Evolutionary conservation across 2,113 vertebrate species (phyloP).

Genomic region (Tricholaema leucomelas): DNA sequence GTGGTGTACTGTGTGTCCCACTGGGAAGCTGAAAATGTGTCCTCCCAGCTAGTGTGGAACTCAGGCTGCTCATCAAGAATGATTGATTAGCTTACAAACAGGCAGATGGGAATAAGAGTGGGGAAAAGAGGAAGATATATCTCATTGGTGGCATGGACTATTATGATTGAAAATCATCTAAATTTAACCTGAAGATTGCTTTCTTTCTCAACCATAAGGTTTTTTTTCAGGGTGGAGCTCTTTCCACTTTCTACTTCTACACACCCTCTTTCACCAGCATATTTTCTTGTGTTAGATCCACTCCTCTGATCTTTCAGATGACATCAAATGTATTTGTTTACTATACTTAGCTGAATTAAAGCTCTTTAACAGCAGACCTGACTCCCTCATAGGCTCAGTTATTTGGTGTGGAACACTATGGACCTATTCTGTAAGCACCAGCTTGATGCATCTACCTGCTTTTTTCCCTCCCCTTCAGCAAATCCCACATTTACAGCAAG

Average conservation of each 20-base stretch:
- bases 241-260: background rate
- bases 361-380: background rate
- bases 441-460: background rate
- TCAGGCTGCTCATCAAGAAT: background rate
- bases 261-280: background rate
- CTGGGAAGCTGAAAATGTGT: background rate
- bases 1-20: background rate
- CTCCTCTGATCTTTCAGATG: background rate
- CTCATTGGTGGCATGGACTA: background rate
- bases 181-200: background rate
- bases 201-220: background rate
- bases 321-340: background rate
- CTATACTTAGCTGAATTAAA: background rate
- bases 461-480: background rate
- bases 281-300: background rate
- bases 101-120: background rate
- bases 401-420: background rate
- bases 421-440: background rate
- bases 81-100: background rate
- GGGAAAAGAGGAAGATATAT: background rate
- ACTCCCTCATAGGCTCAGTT: background rate
- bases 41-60: background rate
- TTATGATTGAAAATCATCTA: background rate
- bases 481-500: background rate
- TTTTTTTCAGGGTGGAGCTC: background rate